Base-by-base conservation (phyloP, 2,888 invertebrate genomes). In the Nomada ferruginata region DNA sequence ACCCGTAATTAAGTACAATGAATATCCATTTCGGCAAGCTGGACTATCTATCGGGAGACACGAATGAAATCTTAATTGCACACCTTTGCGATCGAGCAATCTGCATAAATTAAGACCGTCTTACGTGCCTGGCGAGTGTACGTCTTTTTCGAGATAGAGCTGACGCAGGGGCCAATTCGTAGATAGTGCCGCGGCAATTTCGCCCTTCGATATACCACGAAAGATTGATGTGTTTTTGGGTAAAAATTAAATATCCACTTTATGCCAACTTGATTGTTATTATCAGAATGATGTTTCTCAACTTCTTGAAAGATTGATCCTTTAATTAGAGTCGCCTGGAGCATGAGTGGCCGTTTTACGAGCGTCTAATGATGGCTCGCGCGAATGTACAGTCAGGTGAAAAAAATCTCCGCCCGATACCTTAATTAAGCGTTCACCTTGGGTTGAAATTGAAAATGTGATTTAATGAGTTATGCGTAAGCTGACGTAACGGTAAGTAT, bases 61-160 rank as follows among this genome's bases (percentile, higher is more conserved):
- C 84, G 86, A 90, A 89, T 90, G 89, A 92, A 91, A 90, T 91
- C 87, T 91, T 92, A 91, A 91, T 91, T 91, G 86, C 85, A 87
- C 85, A 80, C 82, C 85, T 71, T 15, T 81, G 80, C 82, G 78
- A 85, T 85, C 90, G 79, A 75, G 83, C 89, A 90, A 92, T 91
- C 86, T 89, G 87, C 89, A 91, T 92, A 90, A 89, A 91, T 91
- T 87, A 90, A 64, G 77, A 53, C 47, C 79, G 80, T 73, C 42
- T 73, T 63, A 73, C 82, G 76, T 76, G 83, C 64, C 52, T 73
- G 23, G 68, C 66, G 76, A 63, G 69, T 72, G 55, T 82, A 57
- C 78, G 52, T 78, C 79, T 79, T 78, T 79, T 69, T 79, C 79
- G 59, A 47, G 69, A 70, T 79, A 52, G 66, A 26, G 44, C 36